Conservation (phyloP, 1,140 invertebrate species). For the Eufriesea mexicana region DNA sequence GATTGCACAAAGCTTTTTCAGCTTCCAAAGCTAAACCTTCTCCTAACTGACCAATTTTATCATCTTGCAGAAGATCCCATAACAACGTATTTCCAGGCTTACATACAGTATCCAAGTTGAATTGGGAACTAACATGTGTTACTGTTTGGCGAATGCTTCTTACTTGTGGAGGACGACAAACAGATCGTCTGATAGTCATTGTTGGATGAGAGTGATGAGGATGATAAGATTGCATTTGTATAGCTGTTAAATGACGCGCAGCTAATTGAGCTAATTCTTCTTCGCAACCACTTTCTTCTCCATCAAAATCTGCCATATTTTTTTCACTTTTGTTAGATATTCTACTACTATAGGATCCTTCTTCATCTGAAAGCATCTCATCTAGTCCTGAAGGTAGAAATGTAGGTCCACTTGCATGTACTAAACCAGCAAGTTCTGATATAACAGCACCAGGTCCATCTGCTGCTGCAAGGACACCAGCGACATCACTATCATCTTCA, state of each 20-base stretch:
- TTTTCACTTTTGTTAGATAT: conserved; percentile 97
- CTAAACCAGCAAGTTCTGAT: conserved; percentile 82
- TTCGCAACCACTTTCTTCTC: conserved; percentile 94
- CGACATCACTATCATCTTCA: conserved; percentile 79
- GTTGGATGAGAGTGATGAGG: conserved; percentile 76
- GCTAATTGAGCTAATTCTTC: conserved; percentile 92
- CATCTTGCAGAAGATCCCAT: conserved; percentile 97
- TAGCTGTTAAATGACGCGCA: conserved; percentile 82
- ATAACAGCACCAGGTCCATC: conserved; percentile 80
- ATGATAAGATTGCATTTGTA: conserved; percentile 81
- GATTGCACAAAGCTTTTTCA: conserved; percentile 93
- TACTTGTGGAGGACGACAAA: conserved; percentile 72
- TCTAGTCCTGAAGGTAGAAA: conserved; percentile 80
- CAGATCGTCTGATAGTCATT: conserved; percentile 73
- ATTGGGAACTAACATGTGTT: conserved; percentile 81
- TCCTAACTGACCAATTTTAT: conserved; percentile 92
- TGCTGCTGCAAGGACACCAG: conserved; percentile 71
- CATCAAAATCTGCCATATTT: conserved; percentile 97
- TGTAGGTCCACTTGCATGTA: conserved; percentile 75
- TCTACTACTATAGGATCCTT: conserved; percentile 92
- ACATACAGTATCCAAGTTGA: conserved; percentile 91
- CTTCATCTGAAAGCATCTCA: conserved; percentile 88
- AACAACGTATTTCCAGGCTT: conserved; percentile 94
- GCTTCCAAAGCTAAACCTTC: conserved; percentile 95
- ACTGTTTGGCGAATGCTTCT: conserved; percentile 69